These are phyloP conservation scores for Antechinus flavipes DNA, from an alignment of 2,113 vertebrate genomes.

Conservation along the genomic window DNA sequence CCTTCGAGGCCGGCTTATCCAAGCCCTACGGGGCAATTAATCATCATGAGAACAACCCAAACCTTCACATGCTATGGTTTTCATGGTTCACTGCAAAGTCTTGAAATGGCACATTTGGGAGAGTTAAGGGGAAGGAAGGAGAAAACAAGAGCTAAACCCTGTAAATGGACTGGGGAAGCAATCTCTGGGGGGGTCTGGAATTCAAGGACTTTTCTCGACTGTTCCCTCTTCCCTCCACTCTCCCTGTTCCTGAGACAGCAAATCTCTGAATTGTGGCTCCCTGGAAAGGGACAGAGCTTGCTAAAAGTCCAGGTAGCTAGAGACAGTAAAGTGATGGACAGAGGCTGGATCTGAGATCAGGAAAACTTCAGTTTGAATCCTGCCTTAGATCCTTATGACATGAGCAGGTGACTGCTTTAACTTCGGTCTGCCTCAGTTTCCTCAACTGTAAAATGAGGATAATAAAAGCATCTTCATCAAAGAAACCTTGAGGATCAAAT, in stretches of 20 bases:
- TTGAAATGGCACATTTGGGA: background rate
- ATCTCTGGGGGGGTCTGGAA: background rate
- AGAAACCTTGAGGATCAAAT: background rate
- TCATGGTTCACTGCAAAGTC: background rate
- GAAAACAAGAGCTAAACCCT: background rate
- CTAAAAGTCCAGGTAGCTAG: background rate
- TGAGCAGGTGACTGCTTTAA: background rate
- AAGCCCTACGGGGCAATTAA: background rate
- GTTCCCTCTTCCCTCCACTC: background rate
- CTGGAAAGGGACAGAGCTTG: background rate
- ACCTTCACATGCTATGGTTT: background rate
- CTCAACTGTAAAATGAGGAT: background rate
- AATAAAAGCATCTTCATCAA: background rate
- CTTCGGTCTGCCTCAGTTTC: background rate
- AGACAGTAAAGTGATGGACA: background rate
- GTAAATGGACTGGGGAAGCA: background rate
- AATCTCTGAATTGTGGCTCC: background rate
- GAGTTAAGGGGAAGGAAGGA: background rate
- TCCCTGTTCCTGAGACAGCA: background rate
- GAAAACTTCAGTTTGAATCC: background rate
- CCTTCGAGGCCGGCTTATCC: background rate
- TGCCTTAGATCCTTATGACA: background rate
- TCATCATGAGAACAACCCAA: background rate
- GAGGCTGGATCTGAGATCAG: background rate
- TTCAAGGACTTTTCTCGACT: background rate